phyloP scores from a whole-genome alignment of 2,797 vertebrate species.

The Esox lucius region DNA sequence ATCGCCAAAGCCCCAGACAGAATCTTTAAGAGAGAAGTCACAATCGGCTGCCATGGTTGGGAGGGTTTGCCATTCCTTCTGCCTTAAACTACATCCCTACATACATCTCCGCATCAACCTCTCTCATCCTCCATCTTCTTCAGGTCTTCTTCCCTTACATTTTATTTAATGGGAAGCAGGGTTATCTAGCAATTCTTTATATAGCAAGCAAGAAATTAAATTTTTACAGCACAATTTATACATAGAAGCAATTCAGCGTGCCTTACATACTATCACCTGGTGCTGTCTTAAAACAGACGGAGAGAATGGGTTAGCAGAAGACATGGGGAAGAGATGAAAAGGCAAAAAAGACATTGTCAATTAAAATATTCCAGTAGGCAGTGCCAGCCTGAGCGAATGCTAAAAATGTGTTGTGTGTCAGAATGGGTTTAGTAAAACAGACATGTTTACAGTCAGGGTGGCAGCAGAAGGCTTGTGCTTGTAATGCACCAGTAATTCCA shows the following conservation, averaged over 20 bases:
- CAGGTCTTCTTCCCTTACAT: slow-evolving; percentile 3
- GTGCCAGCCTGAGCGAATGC: no score
- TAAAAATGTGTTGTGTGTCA: no score
- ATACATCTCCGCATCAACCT: slow-evolving; percentile 27
- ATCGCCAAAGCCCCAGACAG: no score
- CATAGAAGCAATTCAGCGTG: no score
- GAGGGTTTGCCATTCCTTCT: slow-evolving; percentile 25
- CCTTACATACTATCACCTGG: slow-evolving; percentile 55
- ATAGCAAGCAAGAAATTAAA: no score
- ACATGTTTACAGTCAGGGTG: slow-evolving; percentile 6
- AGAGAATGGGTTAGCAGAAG: neutral
- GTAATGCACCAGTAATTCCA: slow-evolving; percentile 29
- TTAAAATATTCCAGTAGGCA: no score
- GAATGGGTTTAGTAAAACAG: no score
- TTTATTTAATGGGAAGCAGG: slow-evolving; percentile 62
- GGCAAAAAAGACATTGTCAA: neutral
- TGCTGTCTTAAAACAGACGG: slow-evolving; percentile 23
- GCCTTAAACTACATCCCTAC: no score
- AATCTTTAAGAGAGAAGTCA: neutral
- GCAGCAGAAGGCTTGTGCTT: slow-evolving; percentile 45
- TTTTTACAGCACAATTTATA: no score
- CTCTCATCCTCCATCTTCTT: slow-evolving; percentile 25
- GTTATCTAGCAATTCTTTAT: slow-evolving; percentile 67
- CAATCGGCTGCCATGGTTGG: slow-evolving; percentile 7
- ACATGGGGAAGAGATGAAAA: neutral